Evolutionary conservation across 2,113 vertebrate genomes (phyloP), one percentile per base, ranked within the genome.

Genomic region (Podarcis muralis): DNA sequence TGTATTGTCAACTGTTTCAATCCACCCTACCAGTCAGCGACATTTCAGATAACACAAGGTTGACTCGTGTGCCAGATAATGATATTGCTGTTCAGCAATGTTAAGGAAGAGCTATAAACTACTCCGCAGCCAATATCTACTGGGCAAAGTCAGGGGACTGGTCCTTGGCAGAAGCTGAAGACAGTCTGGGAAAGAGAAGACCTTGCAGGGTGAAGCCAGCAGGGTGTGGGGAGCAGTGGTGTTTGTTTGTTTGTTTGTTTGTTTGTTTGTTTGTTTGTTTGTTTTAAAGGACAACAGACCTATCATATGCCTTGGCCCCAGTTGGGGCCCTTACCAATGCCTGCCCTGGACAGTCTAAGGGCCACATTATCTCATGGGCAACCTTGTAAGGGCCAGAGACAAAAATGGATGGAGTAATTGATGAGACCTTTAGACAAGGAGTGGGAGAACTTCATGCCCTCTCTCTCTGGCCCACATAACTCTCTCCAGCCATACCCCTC

Each of bases 41-140:
- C 69, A 76, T 43, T 81, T 89, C 80, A 86, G 35, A 86, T 87
- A 86, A 78, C 72, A 35, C 82, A 87, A 84, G 80, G 59, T 11
- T 85, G 86, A 72, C 83, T 32, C 79, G 40, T 75, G 2, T 6
- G 62, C n/a, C 72, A 85, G 23, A 30, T 40, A 53, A 85, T n/a
- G 43, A 12, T 71, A 71, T 48, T 75, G 85, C 57, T 86, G 3
- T 53, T 81, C 8, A 32, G 71, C 87, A 84, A 87, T 74, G 79
- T 9, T 80, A 53, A 85, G 16, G 18, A 72, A 27, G 30, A 86
- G 22, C 9, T 6, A 71, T 72, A 79, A 82, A 83, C 18, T 13
- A 1, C 43, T 20, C 25, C 8, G 18, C 37, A 30, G 18, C 20
- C 16, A 23, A 13, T 43, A 69, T 1, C 23, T 71, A 7, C 15